A percentile compares a stretch with the other conserved stretches of the same genome.
These are phyloP conservation scores for Onychomys leucogaster DNA, from an alignment of 2,797 vertebrate species.

Conservation along the genomic window DNA sequence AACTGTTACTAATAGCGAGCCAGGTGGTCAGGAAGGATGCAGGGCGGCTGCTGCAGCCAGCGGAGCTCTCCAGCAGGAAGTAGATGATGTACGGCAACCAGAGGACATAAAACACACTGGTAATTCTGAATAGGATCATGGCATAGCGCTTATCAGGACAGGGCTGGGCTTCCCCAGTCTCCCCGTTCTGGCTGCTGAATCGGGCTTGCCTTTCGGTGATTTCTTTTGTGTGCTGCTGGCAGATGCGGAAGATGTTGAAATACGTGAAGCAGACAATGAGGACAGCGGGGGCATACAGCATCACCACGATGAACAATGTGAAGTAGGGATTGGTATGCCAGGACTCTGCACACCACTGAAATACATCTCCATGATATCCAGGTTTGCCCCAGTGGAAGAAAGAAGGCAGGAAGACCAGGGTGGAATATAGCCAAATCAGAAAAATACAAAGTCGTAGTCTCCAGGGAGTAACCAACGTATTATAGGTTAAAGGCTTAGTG, in stretches of 20 bases:
- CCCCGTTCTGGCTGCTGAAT: constrained; percentile 93
- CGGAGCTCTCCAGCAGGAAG: constrained; percentile 97
- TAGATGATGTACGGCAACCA: constrained; percentile 99
- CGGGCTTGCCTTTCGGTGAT: constrained; percentile 96
- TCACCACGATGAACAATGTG: constrained; percentile 95
- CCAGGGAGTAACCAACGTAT: constrained; percentile 95
- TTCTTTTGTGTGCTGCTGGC: constrained; percentile 97
- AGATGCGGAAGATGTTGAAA: constrained; percentile 98
- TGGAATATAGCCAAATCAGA: constrained; percentile 97
- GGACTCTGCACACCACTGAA: constrained; percentile 94
- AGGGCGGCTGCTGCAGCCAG: constrained; percentile 92
- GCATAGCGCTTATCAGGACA: constrained; percentile 97
- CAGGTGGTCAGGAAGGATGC: constrained; percentile 98
- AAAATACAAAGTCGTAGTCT: constrained; percentile 95
- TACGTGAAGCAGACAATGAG: constrained; percentile 98
- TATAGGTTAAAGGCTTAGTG: constrained; percentile 95
- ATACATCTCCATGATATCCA: constrained; percentile 98
- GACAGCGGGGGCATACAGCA: constrained; percentile 96
- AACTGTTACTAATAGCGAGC: constrained; percentile 99
- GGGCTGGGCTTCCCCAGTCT: constrained; percentile 89
- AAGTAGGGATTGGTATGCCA: constrained; percentile 95
- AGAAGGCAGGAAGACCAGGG: constrained; percentile 94
- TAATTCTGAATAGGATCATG: constrained; percentile 98
- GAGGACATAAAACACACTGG: constrained; percentile 98
- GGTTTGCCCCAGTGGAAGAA: constrained; percentile 99